Evolutionary conservation across 2,888 invertebrate genomes (phyloP), one percentile per base, ranked within the genome.

Genomic region (Pammene aurita): DNA sequence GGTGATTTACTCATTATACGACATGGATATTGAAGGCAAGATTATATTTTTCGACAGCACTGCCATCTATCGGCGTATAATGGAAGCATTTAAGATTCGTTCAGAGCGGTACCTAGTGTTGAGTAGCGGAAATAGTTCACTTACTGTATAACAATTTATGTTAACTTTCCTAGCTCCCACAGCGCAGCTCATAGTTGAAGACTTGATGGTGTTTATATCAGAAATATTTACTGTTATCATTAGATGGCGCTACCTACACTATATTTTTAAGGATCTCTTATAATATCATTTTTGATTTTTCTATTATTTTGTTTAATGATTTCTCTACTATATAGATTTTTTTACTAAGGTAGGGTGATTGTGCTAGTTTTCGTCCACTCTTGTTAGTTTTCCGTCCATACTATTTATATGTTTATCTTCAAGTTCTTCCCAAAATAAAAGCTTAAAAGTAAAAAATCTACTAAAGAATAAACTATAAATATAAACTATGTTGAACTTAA

Each of bases 41-140:
- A 26, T 26, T 18, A 16, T 42, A 13, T 57, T 57, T 16, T 18
- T 13, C 16, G 26, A 7, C 10, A 14, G 13, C 48, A 50, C 48
- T 35, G 48, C 48, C 48, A 38, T 50, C 48, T 61, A 50, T 35
- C 14, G 41, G n/a, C 18, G 13, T n/a, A 0, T 26, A 42, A 5
- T 26, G 11, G 26, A 61, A 16, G 9, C 18, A 13, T 61, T 0
- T 4, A 11, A 38, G 26, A 46, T n/a, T 48, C 13, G 9, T n/a
- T 41, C 14, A 9, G 7, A 44, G n/a, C 5, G 48, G 64, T 48
- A 71, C 65, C 71, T 69, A 61, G 56, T 57, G 50, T 34, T 11
- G 16, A 65, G 62, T 71, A 69, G 69, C 55, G 6, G 6, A 38
- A 58, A 2, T 26, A 57, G 0, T 38, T 38, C 50, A 62, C n/a